phyloP scores from a whole-genome alignment of 2,888 invertebrate species.

The Chloromyia formosa region DNA sequence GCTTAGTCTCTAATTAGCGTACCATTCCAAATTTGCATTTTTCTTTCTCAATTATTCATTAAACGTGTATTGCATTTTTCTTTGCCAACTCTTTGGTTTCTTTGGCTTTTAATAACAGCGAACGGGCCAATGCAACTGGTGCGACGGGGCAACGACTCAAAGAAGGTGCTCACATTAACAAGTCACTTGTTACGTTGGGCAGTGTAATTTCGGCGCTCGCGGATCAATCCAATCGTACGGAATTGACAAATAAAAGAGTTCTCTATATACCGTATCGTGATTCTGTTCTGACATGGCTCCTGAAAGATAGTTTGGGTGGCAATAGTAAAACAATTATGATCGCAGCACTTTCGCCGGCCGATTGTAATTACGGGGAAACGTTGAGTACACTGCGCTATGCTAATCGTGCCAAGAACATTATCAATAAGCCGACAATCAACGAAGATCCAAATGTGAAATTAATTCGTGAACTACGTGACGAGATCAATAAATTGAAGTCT shows the following conservation, averaged over 20 bases:
- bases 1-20: background rate
- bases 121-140: constrained; percentile 87
- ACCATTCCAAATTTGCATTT: constrained; percentile 12
- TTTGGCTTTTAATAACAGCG: constrained; percentile 66
- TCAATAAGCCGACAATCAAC: constrained; percentile 90
- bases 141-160: constrained; percentile 90
- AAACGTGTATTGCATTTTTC: constrained; percentile 11
- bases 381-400: constrained; percentile 87
- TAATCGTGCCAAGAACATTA: constrained; percentile 89
- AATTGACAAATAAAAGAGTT: constrained; percentile 65
- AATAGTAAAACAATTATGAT: constrained; percentile 94
- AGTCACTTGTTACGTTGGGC: constrained; percentile 86
- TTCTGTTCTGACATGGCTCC: constrained; percentile 86
- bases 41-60: constrained; percentile 3
- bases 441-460: constrained; percentile 90
- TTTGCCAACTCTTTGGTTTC: constrained; percentile 28
- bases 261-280: constrained; percentile 88
- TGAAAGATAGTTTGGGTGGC: constrained; percentile 88
- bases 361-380: constrained; percentile 88
- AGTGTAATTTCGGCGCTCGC: constrained; percentile 88
- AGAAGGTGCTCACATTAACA: constrained; percentile 91
- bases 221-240: constrained; percentile 68
- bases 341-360: constrained; percentile 82
- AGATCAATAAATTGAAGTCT: constrained; percentile 82
- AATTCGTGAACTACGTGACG: constrained; percentile 83